Conservation (phyloP, 2,888 invertebrate species). For the Phlogophora meticulosa region DNA sequence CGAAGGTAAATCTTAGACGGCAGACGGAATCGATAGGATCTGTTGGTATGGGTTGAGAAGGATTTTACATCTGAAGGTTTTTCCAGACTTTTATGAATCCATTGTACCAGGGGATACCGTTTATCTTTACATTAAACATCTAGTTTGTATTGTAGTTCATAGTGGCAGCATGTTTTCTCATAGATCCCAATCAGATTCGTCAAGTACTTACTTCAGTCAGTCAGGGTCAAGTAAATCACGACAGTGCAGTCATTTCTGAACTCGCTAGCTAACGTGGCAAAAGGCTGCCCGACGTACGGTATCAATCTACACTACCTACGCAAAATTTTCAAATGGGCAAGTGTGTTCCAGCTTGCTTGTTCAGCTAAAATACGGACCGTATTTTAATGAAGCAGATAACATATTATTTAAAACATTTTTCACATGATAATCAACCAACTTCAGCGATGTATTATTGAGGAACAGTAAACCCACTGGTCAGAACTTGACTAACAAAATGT, state of each 20-base stretch:
- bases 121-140: too few relatives aligned
- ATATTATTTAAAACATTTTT: too few relatives aligned
- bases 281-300: neutral
- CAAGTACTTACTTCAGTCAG: constrained; percentile 5
- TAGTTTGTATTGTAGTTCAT: neutral
- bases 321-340: too few relatives aligned
- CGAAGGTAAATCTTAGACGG: constrained; percentile 13
- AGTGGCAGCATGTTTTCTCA: neutral
- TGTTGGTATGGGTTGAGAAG: neutral
- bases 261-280: neutral
- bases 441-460: too few relatives aligned
- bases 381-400: neutral
- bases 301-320: neutral
- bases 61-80: neutral
- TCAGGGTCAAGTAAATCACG: constrained; percentile 42
- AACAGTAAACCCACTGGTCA: too few relatives aligned
- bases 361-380: neutral
- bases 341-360: too few relatives aligned
- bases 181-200: constrained; percentile 7
- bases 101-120: neutral
- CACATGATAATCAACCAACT: too few relatives aligned
- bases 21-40: neutral
- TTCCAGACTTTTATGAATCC: too few relatives aligned
- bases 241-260: constrained; percentile 19
- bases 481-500: too few relatives aligned